A percentile compares a stretch with the other conserved stretches of the same genome.
Conservation (phyloP, 2,797 vertebrate genomes). For the Adrianichthys oophorus region DNA sequence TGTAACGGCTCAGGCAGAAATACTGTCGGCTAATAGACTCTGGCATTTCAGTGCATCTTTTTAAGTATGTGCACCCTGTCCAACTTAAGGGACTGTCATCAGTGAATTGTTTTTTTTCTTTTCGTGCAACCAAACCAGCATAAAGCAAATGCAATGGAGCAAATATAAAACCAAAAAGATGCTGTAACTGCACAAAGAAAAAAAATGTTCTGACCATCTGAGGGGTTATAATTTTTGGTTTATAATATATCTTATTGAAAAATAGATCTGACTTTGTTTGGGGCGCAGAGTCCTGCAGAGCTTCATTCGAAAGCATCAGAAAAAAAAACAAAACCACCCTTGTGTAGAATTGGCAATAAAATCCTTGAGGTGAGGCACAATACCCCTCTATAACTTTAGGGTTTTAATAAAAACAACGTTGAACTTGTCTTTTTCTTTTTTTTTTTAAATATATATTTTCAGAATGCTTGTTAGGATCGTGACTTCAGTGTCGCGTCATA, state of each 20-base stretch:
- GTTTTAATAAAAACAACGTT: slow-evolving; percentile 21
- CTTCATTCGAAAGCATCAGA: slow-evolving; percentile 30
- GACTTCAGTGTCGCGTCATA: slow-evolving; percentile 4
- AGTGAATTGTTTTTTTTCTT: slow-evolving; percentile 13
- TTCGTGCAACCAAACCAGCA: slow-evolving; percentile 41
- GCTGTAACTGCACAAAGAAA: slow-evolving; percentile 55
- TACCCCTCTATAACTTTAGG: slow-evolving; percentile 21
- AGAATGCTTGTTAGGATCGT: slow-evolving; percentile 13
- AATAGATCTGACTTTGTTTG: slow-evolving; percentile 55
- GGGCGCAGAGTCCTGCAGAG: slow-evolving; percentile 22
- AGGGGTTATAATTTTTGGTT: slow-evolving; percentile 57
- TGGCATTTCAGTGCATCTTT: slow-evolving; percentile 31
- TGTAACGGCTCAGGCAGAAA: slow-evolving; percentile 36
- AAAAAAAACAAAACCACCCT: slow-evolving; percentile 1
- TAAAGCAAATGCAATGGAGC: slow-evolving; percentile 45
- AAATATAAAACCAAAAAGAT: slow-evolving; percentile 60
- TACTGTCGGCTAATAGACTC: slow-evolving; percentile 23
- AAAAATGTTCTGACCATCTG: slow-evolving; percentile 48
- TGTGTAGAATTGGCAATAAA: not conserved
- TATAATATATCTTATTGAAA: slow-evolving; percentile 61
- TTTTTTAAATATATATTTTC: slow-evolving; percentile 3
- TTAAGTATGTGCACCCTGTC: slow-evolving; percentile 20
- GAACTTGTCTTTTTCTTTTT: slow-evolving; percentile 1
- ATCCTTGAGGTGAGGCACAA: slow-evolving; percentile 16
- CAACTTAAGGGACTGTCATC: slow-evolving; percentile 21